A percentile compares a stretch with the other conserved stretches of the same genome.
Conservation (phyloP, 2,888 invertebrate species). For the Griposia aprilina region DNA sequence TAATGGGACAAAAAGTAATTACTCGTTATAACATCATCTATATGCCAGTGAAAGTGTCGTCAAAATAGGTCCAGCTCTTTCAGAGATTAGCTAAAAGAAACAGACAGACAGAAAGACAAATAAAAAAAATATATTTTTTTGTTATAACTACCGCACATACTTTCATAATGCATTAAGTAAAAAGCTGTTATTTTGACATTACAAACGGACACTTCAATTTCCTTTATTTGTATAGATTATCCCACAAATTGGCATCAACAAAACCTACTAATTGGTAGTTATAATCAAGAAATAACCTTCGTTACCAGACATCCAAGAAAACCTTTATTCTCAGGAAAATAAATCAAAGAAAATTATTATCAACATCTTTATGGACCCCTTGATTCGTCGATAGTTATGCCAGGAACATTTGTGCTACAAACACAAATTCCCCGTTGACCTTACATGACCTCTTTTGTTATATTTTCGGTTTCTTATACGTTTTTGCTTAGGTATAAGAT, state of each 20-base stretch:
- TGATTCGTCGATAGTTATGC: constrained; percentile 39
- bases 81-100: not conserved
- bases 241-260: not conserved
- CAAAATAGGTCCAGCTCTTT: not conserved
- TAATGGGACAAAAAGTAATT: too few species aligned
- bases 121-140: not conserved
- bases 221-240: not conserved
- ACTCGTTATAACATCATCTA: too few species aligned
- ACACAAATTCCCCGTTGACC: constrained; percentile 74
- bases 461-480: constrained; percentile 58
- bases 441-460: constrained; percentile 44
- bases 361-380: constrained; percentile 4
- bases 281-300: not conserved
- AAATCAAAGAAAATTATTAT: constrained; percentile 49
- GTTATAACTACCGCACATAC: not conserved
- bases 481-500: constrained; percentile 51
- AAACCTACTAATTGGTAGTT: constrained; percentile 9
- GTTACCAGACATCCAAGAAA: constrained; percentile 9
- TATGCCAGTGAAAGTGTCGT: not conserved
- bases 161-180: not conserved
- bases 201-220: not conserved
- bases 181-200: not conserved
- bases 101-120: not conserved
- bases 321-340: constrained; percentile 24
- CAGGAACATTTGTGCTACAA: constrained; percentile 63